Conservation (phyloP, 1,140 invertebrate genomes). For the Berghia stephanieae region DNA sequence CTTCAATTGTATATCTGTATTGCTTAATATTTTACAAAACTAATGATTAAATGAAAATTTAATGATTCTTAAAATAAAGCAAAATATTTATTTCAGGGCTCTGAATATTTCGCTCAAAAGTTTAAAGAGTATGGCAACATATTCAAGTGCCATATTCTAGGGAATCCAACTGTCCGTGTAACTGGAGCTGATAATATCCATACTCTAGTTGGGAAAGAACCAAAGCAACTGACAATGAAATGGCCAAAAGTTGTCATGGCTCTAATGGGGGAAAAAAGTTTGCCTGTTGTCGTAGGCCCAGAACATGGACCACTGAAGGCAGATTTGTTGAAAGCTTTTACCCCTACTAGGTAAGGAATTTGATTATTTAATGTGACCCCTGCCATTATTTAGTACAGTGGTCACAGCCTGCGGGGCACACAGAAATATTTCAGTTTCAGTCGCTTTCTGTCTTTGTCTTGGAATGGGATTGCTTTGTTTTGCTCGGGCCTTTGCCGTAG, state of each 20-base stretch:
- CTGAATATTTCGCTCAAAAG: slow-evolving; percentile 31
- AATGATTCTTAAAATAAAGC: background rate
- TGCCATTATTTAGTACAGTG: no score
- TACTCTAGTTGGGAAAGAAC: slow-evolving; percentile 45
- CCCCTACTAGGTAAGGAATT: slow-evolving; percentile 17
- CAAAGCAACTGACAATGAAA: slow-evolving; percentile 31
- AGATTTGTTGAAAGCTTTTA: slow-evolving; percentile 36
- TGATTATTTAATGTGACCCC: no score
- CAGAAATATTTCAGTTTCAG: no score
- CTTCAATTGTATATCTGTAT: no score
- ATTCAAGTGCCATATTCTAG: slow-evolving; percentile 54
- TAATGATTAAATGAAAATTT: background rate
- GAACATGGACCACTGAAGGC: slow-evolving; percentile 37
- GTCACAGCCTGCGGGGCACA: no score
- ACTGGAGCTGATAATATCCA: slow-evolving; percentile 44
- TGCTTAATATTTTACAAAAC: no score
- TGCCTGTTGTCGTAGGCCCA: slow-evolving; percentile 34
- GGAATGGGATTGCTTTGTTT: no score
- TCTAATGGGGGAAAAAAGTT: slow-evolving; percentile 39
- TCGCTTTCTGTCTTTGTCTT: no score
- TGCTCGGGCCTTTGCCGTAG: no score
- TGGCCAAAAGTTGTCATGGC: slow-evolving; percentile 36
- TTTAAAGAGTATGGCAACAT: slow-evolving; percentile 42
- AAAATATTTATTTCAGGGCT: slow-evolving; percentile 31
- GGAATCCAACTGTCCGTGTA: slow-evolving; percentile 45